These are phyloP conservation scores for Scomber scombrus DNA, from an alignment of 2,113 vertebrate species.

Conservation along the genomic window DNA sequence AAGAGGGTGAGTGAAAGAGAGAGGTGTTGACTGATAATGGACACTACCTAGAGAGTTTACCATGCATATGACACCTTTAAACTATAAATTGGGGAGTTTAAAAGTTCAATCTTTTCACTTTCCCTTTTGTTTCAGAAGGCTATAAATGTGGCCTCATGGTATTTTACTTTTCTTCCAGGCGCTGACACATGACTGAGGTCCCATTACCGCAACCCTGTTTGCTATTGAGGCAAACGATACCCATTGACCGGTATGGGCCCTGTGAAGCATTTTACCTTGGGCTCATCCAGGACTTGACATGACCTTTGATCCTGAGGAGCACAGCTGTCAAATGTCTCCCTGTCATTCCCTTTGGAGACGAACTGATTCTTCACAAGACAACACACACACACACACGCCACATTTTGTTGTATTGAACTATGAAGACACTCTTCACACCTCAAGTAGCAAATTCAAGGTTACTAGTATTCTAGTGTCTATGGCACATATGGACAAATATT, in stretches of 20 bases:
- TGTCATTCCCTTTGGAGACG: constrained; percentile 77
- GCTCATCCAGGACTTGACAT: constrained; percentile 82
- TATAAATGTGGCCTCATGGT: constrained; percentile 69
- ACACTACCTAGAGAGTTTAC: constrained; percentile 67
- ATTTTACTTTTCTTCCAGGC: constrained; percentile 78
- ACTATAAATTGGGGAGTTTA: constrained; percentile 77
- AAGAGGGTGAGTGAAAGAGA: constrained; percentile 61
- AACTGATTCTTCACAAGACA: constrained; percentile 64
- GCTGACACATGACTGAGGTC: constrained; percentile 84
- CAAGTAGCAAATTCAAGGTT: constrained; percentile 41
- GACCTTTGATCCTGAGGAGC: constrained; percentile 82
- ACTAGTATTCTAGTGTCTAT: not conserved
- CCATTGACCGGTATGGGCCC: constrained; percentile 76
- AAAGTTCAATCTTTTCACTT: constrained; percentile 79
- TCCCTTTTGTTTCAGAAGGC: constrained; percentile 69
- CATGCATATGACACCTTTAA: constrained; percentile 79
- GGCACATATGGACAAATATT: constrained; percentile 29
- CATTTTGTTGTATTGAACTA: constrained; percentile 21
- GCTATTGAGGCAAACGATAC: constrained; percentile 74
- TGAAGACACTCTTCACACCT: constrained; percentile 29
- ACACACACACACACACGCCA: constrained; percentile 31
- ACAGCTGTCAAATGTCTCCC: constrained; percentile 83
- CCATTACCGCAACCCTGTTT: constrained; percentile 78
- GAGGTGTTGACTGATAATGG: constrained; percentile 75
- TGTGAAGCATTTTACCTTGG: constrained; percentile 82